A percentile compares a stretch with the other conserved stretches of the same genome.
Conservation (phyloP, 92 coral and sea anemone genomes). For the Porites rus region DNA sequence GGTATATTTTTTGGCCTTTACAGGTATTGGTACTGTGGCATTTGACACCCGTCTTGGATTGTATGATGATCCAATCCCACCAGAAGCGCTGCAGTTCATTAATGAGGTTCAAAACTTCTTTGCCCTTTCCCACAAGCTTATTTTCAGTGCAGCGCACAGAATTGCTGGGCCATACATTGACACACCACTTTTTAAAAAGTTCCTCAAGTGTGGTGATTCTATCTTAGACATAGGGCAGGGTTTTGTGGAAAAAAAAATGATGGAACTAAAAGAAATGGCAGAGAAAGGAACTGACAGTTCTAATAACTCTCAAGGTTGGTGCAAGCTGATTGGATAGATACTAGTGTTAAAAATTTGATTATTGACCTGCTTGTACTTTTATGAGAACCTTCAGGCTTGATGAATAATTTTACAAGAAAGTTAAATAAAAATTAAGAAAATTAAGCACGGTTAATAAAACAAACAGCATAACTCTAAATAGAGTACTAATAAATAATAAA, state of each 20-base stretch:
- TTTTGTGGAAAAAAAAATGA: constrained; percentile 49
- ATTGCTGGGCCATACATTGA: neutral
- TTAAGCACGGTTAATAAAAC: too few relatives aligned
- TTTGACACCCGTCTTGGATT: constrained; percentile 19
- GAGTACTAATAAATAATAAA: too few relatives aligned
- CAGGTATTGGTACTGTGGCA: constrained; percentile 53
- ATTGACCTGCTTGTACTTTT: too few relatives aligned
- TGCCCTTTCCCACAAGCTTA: constrained; percentile 35
- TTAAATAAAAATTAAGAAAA: too few relatives aligned
- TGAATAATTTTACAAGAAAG: too few relatives aligned
- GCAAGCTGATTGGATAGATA: too few relatives aligned
- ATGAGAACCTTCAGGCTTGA: too few relatives aligned
- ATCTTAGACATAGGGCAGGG: constrained; percentile 47
- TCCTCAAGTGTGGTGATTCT: constrained; percentile 42
- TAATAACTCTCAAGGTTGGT: constrained; percentile 15
- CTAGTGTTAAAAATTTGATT: too few relatives aligned
- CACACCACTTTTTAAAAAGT: constrained; percentile 48
- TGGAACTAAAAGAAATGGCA: constrained; percentile 42
- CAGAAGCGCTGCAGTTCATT: constrained; percentile 46
- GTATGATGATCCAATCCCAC: constrained; percentile 30
- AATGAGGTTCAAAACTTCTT: constrained; percentile 48
- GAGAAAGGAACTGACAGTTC: constrained; percentile 23
- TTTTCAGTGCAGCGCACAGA: constrained; percentile 30
- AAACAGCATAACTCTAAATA: too few relatives aligned
- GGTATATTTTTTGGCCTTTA: too few relatives aligned